These are phyloP conservation scores for Proisotoma minuta DNA, from an alignment of 2,888 invertebrate species.

Conservation along the genomic window DNA sequence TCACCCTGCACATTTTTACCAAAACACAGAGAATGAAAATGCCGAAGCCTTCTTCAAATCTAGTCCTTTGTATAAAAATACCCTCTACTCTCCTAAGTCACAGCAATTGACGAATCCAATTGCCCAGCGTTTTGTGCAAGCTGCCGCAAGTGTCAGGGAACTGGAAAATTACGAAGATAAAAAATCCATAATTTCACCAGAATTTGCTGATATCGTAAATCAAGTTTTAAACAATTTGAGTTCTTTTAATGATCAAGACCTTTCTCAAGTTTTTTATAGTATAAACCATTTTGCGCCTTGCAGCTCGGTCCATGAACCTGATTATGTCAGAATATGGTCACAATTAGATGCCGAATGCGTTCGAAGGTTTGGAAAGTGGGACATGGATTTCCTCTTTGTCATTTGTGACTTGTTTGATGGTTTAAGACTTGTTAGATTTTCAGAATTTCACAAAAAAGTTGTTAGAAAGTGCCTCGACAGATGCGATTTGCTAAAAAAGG, in stretches of 20 bases:
- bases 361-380: constrained; percentile 55
- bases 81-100: neutral
- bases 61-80: neutral
- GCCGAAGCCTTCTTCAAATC: neutral
- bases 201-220: constrained; percentile 15
- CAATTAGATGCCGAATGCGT: constrained; percentile 64
- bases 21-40: neutral
- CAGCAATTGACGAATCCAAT: neutral
- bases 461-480: constrained; percentile 59
- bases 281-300: constrained; percentile 52
- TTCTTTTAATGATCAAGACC: constrained; percentile 24
- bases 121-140: constrained; percentile 9
- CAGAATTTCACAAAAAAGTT: constrained; percentile 55
- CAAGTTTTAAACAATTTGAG: constrained; percentile 15
- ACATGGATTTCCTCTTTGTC: constrained; percentile 56
- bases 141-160: neutral
- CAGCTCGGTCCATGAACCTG: constrained; percentile 56
- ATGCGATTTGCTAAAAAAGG: constrained; percentile 57
- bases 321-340: constrained; percentile 63
- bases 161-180: constrained; percentile 2
- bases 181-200: constrained; percentile 20
- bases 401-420: constrained; percentile 64
- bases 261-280: constrained; percentile 26
- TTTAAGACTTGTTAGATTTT: constrained; percentile 20
- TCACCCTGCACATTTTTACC: too few relatives aligned